phyloP scores from a whole-genome alignment of 2,888 invertebrate genomes.

The Tenthredo livida region DNA sequence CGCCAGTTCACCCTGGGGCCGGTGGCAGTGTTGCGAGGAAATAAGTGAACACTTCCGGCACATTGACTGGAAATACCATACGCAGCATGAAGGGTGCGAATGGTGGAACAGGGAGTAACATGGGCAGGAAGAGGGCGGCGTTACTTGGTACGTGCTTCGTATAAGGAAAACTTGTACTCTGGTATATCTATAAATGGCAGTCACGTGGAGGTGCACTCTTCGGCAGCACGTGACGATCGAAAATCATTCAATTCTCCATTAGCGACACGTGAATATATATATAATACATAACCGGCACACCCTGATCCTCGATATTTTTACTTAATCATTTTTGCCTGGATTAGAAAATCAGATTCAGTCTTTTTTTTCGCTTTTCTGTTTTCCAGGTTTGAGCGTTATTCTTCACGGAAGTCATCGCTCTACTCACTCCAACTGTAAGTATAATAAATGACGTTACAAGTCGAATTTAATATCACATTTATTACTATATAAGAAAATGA shows the following conservation, averaged over 20 bases:
- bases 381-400: not conserved
- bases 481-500: not conserved
- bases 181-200: conserved; percentile 38
- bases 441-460: not conserved
- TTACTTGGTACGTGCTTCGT: conserved; percentile 39
- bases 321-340: not conserved
- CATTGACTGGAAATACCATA: conserved; percentile 47
- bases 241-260: conserved; percentile 50
- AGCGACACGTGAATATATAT: not conserved
- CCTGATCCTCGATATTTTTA: not conserved
- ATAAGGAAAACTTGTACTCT: conserved; percentile 31
- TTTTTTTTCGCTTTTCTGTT: not conserved
- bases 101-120: not conserved
- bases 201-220: conserved; percentile 40
- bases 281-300: not conserved
- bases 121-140: not conserved
- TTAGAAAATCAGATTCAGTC: not conserved
- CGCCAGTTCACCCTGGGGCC: not conserved
- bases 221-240: conserved; percentile 45
- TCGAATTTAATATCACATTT: conserved; percentile 1
- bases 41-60: conserved; percentile 45
- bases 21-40: not conserved
- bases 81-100: conserved; percentile 41
- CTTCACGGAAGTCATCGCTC: not conserved
- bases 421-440: conserved; percentile 23